Conservation (phyloP, 2,888 invertebrate genomes). For the Acanthosepion esculentum region DNA sequence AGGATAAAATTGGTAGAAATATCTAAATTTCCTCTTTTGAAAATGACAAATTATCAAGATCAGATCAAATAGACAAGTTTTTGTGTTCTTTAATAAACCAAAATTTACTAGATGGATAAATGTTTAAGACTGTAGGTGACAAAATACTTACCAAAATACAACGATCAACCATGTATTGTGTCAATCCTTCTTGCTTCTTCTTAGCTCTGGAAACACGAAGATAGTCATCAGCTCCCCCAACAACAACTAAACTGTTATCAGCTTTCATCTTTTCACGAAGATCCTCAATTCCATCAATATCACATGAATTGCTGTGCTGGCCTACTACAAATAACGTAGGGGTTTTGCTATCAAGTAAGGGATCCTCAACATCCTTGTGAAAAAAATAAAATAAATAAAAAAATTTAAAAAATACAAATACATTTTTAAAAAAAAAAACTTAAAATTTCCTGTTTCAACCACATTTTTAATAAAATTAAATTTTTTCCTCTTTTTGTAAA, state of each 20-base stretch:
- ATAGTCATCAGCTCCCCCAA: slow-evolving; percentile 86
- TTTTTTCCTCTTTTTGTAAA: too few species aligned
- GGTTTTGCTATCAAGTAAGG: slow-evolving; percentile 82
- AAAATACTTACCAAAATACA: slow-evolving; percentile 79
- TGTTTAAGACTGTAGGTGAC: neutral
- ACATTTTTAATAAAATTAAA: too few species aligned
- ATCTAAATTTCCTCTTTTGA: too few species aligned
- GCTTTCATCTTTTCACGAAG: slow-evolving; percentile 85
- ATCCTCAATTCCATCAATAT: slow-evolving; percentile 85
- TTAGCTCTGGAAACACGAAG: slow-evolving; percentile 83
- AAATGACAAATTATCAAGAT: too few species aligned
- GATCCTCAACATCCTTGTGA: slow-evolving; percentile 82
- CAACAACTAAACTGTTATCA: slow-evolving; percentile 84
- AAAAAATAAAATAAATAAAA: slow-evolving; percentile 36
- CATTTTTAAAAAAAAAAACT: too few species aligned
- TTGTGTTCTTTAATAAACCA: too few species aligned
- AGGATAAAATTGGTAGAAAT: too few species aligned
- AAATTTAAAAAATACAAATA: too few species aligned
- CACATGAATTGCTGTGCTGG: slow-evolving; percentile 80
- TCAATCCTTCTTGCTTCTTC: slow-evolving; percentile 83
- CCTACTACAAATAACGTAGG: slow-evolving; percentile 87
- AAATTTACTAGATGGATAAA: too few species aligned
- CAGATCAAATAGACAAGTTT: too few species aligned
- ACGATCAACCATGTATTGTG: slow-evolving; percentile 86
- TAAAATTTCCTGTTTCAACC: too few species aligned